A percentile compares a stretch with the other conserved stretches of the same genome.
Evolutionary conservation across 2,888 invertebrate genomes (phyloP).

Genomic region (Tetheella fluctuosa): DNA sequence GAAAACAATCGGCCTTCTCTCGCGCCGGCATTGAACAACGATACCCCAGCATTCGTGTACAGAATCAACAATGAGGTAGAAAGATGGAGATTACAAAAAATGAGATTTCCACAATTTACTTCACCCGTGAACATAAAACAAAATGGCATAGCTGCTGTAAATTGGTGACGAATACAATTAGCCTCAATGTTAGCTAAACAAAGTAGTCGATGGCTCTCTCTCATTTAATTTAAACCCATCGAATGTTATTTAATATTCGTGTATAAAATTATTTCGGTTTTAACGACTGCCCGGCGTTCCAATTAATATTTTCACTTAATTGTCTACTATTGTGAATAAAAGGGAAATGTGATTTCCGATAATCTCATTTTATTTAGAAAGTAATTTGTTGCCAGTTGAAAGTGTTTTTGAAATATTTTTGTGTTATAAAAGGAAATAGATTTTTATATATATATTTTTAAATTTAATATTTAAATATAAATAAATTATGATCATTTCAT

Average conservation of each 20-base stretch:
- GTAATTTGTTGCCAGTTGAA: background rate
- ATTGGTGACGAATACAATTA: background rate
- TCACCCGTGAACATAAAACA: constrained; percentile 12
- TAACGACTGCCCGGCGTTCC: background rate
- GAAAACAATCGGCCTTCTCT: constrained; percentile 45
- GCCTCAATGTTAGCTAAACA: background rate
- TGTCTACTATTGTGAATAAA: background rate
- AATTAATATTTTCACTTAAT: background rate
- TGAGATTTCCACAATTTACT: constrained; percentile 17
- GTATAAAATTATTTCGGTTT: background rate
- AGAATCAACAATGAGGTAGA: constrained; percentile 41
- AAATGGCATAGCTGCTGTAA: background rate
- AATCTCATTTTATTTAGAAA: background rate
- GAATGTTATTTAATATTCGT: background rate
- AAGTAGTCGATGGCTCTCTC: constrained; percentile 5
- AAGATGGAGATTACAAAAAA: constrained; percentile 29
- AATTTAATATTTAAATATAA: too few species aligned
- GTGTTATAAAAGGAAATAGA: too few species aligned
- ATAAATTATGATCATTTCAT: too few species aligned
- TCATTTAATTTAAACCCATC: background rate
- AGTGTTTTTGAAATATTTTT: too few species aligned
- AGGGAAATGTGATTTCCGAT: background rate
- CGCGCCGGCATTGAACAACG: constrained; percentile 36
- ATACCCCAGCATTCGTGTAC: constrained; percentile 37
- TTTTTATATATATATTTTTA: too few species aligned